Evolutionary conservation across 1,140 invertebrate genomes (phyloP), one percentile per base, ranked within the genome.

Genomic region (Mycetomoellerius zeteki): DNA sequence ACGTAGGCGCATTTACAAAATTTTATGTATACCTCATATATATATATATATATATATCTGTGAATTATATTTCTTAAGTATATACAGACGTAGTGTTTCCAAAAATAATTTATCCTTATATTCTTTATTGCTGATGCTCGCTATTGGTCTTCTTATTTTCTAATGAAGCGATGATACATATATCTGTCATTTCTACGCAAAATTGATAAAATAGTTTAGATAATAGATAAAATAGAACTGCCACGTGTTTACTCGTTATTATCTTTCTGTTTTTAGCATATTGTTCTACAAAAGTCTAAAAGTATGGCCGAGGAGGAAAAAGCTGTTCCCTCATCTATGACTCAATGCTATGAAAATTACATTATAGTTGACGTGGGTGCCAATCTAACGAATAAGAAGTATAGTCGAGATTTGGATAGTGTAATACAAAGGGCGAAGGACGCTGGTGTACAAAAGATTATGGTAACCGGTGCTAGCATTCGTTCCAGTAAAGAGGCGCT

Each of bases 311-410:
- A 95, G 87, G 91, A 93, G 43, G 92, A 93, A 50, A 92, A 93
- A 64, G 60, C 89, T 47, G 75, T 86, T 30, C 84, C 91, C 7
- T 91, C 91, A 2, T 89, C 92, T 16, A 96, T 97, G 96, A 95
- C 96, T 82, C 95, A 96, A 72, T 97, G 96, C 89, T 98, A 98
- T 93, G 97, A 98, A 94, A 98, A 98, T 96, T 98, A 99, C 94
- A 98, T 99, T 93, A 96, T 99, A 71, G 97, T 99, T 56, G 98
- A 99, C 95, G 97, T 98, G 87, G 98, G 98, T 92, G 98, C 98
- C 21, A 99, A 99, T 97, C 96, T 99, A 90, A 99, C 98, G 4
- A 99, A 99, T 96, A 99, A 99, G 95, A 99, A 99, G 94, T 99
- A 98, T 95, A 96, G 97, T 92, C 97, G 98, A 94, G 99, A 99